A percentile compares a stretch with the other conserved stretches of the same genome.
These are phyloP conservation scores for Nomada fucata DNA, from an alignment of 2,888 invertebrate species.

Conservation along the genomic window DNA sequence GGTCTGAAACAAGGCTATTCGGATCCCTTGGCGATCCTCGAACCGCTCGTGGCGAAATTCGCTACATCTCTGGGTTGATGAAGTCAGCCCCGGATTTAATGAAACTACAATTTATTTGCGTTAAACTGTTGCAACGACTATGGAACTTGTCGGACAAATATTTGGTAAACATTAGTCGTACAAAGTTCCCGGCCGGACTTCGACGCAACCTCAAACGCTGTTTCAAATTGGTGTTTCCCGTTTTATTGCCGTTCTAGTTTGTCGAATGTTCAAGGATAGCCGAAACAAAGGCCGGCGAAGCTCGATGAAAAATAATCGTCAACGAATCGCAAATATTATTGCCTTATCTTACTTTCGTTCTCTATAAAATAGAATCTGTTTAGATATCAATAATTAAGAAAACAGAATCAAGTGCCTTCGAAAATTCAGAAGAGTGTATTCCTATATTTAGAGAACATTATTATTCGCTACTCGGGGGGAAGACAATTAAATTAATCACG, in stretches of 20 bases:
- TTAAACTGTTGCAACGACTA: conserved; percentile 17
- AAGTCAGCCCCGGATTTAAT: conserved; percentile 35
- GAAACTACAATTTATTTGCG: conserved; percentile 40
- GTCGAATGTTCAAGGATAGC: background rate
- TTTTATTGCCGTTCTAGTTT: conserved; percentile 1
- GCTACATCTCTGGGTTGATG: background rate
- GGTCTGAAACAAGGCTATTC: conserved; percentile 27
- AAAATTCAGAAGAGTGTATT: background rate
- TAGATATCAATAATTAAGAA: too few species aligned
- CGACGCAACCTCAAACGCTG: conserved; percentile 2
- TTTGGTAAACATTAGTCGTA: conserved; percentile 26
- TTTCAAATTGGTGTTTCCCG: background rate
- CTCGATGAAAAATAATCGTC: background rate
- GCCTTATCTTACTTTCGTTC: too few species aligned
- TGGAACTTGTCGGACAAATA: conserved; percentile 24
- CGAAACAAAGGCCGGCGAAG: background rate
- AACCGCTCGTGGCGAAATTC: conserved; percentile 21
- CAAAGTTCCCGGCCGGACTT: conserved; percentile 9
- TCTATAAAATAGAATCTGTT: too few species aligned
- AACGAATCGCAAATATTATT: too few species aligned
- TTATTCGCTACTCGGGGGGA: too few species aligned
- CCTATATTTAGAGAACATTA: too few species aligned
- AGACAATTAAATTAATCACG: too few species aligned
- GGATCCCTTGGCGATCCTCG: conserved; percentile 32
- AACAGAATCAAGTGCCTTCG: background rate